Conservation (phyloP, 1,140 invertebrate genomes). For the Anthonomus grandis region DNA sequence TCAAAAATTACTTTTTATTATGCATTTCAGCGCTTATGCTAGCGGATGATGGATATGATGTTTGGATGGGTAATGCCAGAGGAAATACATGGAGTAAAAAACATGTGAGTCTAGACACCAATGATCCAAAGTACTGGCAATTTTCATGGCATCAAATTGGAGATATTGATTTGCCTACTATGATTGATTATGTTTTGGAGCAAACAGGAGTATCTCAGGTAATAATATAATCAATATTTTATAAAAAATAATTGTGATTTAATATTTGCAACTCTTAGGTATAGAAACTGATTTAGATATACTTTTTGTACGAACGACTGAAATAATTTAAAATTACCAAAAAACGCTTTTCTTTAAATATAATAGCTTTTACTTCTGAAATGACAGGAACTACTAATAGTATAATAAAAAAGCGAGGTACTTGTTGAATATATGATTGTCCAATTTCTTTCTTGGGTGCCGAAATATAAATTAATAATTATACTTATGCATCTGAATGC, state of each 20-base stretch:
- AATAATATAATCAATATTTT: too few species aligned
- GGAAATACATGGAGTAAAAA: slow-evolving; percentile 60
- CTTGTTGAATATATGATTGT: too few species aligned
- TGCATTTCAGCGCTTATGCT: slow-evolving; percentile 57
- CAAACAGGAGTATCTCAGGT: slow-evolving; percentile 51
- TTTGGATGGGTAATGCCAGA: slow-evolving; percentile 69
- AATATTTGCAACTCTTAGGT: slow-evolving; percentile 59
- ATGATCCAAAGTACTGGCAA: slow-evolving; percentile 65
- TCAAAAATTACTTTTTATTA: not conserved
- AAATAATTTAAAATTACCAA: too few species aligned
- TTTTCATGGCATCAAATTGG: slow-evolving; percentile 59
- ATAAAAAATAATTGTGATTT: too few species aligned
- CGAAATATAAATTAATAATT: too few species aligned
- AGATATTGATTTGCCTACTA: slow-evolving; percentile 62
- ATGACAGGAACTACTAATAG: too few species aligned
- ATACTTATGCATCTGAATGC: too few species aligned
- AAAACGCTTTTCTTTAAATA: too few species aligned
- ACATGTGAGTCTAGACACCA: slow-evolving; percentile 48
- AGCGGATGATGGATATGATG: slow-evolving; percentile 71
- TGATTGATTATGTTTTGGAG: slow-evolving; percentile 64
- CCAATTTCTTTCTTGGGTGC: too few species aligned
- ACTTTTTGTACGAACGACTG: slow-evolving; percentile 65
- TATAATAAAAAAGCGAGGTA: too few species aligned
- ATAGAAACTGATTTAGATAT: slow-evolving; percentile 68
- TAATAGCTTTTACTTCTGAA: too few species aligned